Base-by-base conservation (phyloP, 2,113 vertebrate species). In the Apteryx mantelli region DNA sequence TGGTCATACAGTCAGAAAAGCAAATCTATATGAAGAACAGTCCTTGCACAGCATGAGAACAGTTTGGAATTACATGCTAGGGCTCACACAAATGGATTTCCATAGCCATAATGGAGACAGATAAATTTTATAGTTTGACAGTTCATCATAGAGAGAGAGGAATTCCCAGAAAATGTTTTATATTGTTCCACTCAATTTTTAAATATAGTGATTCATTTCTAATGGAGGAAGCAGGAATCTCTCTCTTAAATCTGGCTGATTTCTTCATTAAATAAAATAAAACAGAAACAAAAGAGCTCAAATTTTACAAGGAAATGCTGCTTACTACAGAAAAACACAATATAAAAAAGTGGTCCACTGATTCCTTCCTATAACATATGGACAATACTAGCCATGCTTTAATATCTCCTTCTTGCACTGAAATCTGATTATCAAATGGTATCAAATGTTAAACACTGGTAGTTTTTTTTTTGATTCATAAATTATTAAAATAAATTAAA, bases 61-160 rank as follows among this genome's bases (percentile, higher is more conserved):
- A 86, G 93, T 96, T 96, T 97, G 94, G 90, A 93, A 97, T 98
- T 97, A 93, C 93, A 97, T 92, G 94, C 91, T 96, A 97, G 88
- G 91, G 86, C 97, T 98, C 96, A 97, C 96, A 95, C 56, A 92
- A 97, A 86, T 85, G 86, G 88, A 36, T 97, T 97, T 96, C 93
- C 75, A 94, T 38, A 86, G 92, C 36, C 88, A 40, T 22, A 32
- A 87, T 85, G 94, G 82, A 96, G 96, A 95, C 90, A 93, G 95
- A 97, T 86, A 50, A 69, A 97, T 96, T 93, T 75, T 46, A 65
- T 74, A 83, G 53, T 91, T 73, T 97, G 96, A 97, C 82, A 97
- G 48, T 94, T 97, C 79, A 96, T 92, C 89, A 96, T 73, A 92
- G 48, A 85, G 53, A 32, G 73, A 55, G 82, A 96, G 88, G 71